These are phyloP conservation scores for Ictalurus punctatus DNA, from an alignment of 2,113 vertebrate species.

Conservation along the genomic window DNA sequence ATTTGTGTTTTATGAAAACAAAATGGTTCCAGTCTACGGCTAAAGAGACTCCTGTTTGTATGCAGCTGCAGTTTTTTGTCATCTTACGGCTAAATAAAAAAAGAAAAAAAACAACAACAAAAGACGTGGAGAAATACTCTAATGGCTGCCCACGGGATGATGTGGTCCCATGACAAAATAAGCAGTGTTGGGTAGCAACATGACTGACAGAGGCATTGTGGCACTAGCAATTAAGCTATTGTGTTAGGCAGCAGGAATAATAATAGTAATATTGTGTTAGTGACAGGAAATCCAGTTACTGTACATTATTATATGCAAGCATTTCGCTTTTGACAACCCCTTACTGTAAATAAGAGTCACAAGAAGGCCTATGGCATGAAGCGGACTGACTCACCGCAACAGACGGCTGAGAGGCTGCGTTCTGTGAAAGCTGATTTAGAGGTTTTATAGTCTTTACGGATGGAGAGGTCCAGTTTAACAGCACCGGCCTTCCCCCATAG, in stretches of 20 bases:
- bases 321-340: neutral
- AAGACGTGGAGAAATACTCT: neutral
- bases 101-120: neutral
- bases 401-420: conserved; percentile 66
- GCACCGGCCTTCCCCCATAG: conserved; percentile 75
- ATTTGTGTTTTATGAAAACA: neutral
- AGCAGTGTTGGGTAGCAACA: neutral
- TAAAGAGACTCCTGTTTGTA: neutral
- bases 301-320: neutral
- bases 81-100: neutral
- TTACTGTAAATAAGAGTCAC: neutral
- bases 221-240: neutral
- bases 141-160: neutral
- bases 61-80: neutral
- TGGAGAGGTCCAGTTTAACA: conserved; percentile 72
- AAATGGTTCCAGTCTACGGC: neutral
- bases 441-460: conserved; percentile 69
- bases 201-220: neutral
- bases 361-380: neutral
- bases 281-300: neutral
- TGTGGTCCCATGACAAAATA: conserved; percentile 16
- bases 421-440: conserved; percentile 61
- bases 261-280: neutral
- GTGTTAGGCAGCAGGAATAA: neutral
- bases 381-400: conserved; percentile 70